phyloP scores from a whole-genome alignment of 1,140 invertebrate genomes.

The Drosophila fuyamai region DNA sequence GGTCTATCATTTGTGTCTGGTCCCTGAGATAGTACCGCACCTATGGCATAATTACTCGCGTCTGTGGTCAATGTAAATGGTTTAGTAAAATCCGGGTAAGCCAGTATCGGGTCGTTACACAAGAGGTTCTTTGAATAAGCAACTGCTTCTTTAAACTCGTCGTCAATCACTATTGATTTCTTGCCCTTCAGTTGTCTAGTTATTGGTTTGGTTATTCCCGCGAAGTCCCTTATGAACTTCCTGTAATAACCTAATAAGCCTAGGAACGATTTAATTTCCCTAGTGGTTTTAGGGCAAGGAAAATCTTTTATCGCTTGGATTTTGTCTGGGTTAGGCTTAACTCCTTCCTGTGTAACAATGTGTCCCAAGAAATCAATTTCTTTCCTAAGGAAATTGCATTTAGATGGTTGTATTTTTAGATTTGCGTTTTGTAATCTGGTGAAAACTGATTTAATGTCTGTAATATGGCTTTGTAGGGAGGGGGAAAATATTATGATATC shows the following conservation, averaged over 20 bases:
- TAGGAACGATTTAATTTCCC: slow-evolving; percentile 16
- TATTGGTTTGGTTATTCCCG: slow-evolving; percentile 14
- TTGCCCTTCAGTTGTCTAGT: slow-evolving; percentile 13
- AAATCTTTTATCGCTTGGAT: slow-evolving; percentile 10
- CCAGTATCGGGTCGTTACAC: too few species aligned
- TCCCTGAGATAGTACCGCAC: background rate
- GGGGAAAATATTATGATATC: slow-evolving; percentile 6
- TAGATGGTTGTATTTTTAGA: slow-evolving; percentile 12
- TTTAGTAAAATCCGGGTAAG: slow-evolving; percentile 13
- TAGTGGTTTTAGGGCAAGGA: slow-evolving; percentile 9
- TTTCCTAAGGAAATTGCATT: background rate
- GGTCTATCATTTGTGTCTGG: background rate
- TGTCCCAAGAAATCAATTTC: slow-evolving; percentile 8
- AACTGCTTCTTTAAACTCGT: slow-evolving; percentile 2
- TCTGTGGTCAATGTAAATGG: slow-evolving; percentile 21
- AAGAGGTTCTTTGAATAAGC: too few species aligned
- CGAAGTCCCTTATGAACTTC: slow-evolving; percentile 17
- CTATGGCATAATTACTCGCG: slow-evolving; percentile 11
- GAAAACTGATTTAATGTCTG: slow-evolving; percentile 17
- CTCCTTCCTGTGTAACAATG: slow-evolving; percentile 6
- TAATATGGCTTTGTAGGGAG: slow-evolving; percentile 11
- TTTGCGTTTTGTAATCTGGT: slow-evolving; percentile 14
- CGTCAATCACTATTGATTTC: slow-evolving; percentile 14
- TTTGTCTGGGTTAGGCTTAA: slow-evolving; percentile 1
- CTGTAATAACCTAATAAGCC: slow-evolving; percentile 10